Evolutionary conservation across 2,797 vertebrate genomes (phyloP).

Genomic region (Halcyon smyrnensis): DNA sequence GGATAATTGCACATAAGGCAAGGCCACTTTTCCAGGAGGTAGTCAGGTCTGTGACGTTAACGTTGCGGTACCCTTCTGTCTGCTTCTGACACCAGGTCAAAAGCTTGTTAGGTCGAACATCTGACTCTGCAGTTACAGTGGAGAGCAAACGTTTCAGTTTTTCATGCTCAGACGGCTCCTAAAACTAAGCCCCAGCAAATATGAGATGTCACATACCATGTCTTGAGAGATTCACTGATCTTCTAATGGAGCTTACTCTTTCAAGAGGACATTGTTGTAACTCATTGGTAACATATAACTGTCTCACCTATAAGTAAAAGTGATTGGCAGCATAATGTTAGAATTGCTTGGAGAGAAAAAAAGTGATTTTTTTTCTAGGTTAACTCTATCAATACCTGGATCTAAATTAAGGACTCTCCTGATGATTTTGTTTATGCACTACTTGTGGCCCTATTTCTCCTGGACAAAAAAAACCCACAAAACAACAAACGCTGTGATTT

Average conservation of each 20-base stretch:
- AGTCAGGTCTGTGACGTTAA: conserved; percentile 87
- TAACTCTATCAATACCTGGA: background rate
- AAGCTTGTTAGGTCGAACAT: conserved; percentile 89
- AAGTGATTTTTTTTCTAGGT: background rate
- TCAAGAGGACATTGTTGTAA: conserved; percentile 86
- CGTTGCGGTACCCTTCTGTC: conserved; percentile 89
- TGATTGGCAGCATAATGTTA: background rate
- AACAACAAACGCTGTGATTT: background rate
- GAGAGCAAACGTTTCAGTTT: background rate
- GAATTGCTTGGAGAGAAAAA: background rate
- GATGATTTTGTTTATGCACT: background rate
- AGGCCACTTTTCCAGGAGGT: conserved; percentile 91
- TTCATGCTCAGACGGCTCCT: background rate
- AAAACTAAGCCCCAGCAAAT: background rate
- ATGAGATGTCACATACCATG: conserved; percentile 76
- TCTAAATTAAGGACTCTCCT: background rate
- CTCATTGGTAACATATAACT: conserved; percentile 89
- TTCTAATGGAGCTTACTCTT: conserved; percentile 86
- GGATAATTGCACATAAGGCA: conserved; percentile 93
- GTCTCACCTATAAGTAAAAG: conserved; percentile 85
- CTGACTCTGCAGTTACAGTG: conserved; percentile 84
- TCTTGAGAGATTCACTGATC: conserved; percentile 88
- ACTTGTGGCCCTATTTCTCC: background rate
- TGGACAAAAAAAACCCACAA: background rate
- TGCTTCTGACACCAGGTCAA: conserved; percentile 96